phyloP scores from a whole-genome alignment of 2,113 vertebrate genomes.

The Syngnathus floridae region DNA sequence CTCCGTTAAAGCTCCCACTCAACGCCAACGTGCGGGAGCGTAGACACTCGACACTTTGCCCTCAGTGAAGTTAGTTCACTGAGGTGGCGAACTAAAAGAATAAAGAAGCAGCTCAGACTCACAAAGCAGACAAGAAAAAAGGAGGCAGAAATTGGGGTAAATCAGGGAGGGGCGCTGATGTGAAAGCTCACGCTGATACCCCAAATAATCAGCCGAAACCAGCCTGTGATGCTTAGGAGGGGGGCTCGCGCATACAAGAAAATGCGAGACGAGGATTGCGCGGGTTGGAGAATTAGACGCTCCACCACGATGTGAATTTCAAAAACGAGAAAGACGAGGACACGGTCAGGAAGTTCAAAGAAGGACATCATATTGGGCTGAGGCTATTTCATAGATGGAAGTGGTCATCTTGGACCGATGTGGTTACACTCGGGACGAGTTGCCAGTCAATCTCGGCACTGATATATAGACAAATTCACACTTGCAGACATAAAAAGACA shows the following conservation, averaged over 20 bases:
- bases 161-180: neutral
- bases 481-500: neutral
- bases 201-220: constrained; percentile 1
- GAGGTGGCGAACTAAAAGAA: neutral
- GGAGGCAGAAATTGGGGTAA: neutral
- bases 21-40: neutral
- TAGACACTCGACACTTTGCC: neutral
- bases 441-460: neutral
- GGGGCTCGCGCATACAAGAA: neutral
- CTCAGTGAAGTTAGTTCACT: constrained; percentile 1
- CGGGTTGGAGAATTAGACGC: neutral
- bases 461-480: neutral
- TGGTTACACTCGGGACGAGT: neutral
- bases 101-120: constrained; percentile 1
- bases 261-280: neutral
- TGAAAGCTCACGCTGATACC: constrained; percentile 2
- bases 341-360: neutral
- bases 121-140: neutral
- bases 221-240: neutral
- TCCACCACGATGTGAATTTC: neutral
- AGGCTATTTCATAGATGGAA: neutral
- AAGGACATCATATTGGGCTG: neutral
- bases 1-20: neutral
- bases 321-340: neutral
- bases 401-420: no score